phyloP scores from a whole-genome alignment of 2,797 vertebrate species.

The Amblyraja radiata region DNA sequence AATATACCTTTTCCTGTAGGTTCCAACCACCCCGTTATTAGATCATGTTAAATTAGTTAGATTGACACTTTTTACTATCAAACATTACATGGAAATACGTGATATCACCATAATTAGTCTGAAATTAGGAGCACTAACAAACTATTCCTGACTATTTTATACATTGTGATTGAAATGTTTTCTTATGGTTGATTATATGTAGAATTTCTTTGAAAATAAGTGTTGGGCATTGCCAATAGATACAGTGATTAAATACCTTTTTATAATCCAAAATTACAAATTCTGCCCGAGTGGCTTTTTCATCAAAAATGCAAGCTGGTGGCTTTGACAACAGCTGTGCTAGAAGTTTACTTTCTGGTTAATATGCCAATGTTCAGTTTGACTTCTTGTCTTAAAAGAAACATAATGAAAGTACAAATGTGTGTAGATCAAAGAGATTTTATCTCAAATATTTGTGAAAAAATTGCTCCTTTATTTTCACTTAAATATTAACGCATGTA shows the following conservation, averaged over 20 bases:
- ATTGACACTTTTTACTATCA: background rate
- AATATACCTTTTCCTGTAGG: background rate
- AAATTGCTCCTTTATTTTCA: background rate
- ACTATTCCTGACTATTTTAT: background rate
- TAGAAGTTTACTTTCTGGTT: background rate
- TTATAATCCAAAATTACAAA: background rate
- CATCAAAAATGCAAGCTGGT: background rate
- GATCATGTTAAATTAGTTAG: background rate
- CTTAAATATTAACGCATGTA: background rate
- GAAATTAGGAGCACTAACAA: background rate
- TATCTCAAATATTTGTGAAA: background rate
- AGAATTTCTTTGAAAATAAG: background rate
- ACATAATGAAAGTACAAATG: background rate
- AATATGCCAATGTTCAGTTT: background rate
- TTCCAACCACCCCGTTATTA: background rate
- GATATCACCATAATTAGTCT: background rate
- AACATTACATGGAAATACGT: background rate
- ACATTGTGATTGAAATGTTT: background rate
- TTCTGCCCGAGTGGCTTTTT: background rate
- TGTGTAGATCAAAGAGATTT: background rate
- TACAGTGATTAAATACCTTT: background rate
- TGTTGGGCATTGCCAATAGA: background rate
- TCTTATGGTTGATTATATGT: background rate
- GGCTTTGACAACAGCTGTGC: background rate
- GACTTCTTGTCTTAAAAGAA: background rate